These are phyloP conservation scores for Apodemia duryi DNA, from an alignment of 2,888 invertebrate species.

Conservation along the genomic window DNA sequence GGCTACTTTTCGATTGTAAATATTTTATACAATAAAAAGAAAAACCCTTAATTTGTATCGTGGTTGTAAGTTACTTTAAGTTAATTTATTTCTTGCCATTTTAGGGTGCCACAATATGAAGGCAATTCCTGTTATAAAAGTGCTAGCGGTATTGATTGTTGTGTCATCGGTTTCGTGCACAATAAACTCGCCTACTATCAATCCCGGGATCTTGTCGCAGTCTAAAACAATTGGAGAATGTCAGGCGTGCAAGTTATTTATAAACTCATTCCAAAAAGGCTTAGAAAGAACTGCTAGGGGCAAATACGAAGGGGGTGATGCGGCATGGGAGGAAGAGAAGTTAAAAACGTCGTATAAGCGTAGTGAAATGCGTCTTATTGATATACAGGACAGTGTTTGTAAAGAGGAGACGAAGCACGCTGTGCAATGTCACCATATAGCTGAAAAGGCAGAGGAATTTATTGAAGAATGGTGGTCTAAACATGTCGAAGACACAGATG, in stretches of 20 bases:
- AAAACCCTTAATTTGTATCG: neutral
- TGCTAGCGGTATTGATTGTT: conserved; percentile 24
- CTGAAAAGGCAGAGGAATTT: conserved; percentile 89
- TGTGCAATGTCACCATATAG: conserved; percentile 89
- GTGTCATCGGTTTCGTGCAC: conserved; percentile 41
- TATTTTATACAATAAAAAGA: neutral
- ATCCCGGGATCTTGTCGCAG: conserved; percentile 48
- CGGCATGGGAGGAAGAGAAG: conserved; percentile 95
- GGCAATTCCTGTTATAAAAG: conserved; percentile 28
- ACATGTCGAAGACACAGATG: conserved; percentile 60
- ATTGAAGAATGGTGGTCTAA: conserved; percentile 94
- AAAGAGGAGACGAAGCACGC: conserved; percentile 85
- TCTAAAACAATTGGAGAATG: conserved; percentile 84
- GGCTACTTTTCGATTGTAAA: neutral
- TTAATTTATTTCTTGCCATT: conserved; percentile 31
- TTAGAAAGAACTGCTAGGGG: conserved; percentile 90
- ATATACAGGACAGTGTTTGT: conserved; percentile 94
- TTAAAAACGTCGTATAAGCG: conserved; percentile 88
- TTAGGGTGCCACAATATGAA: conserved; percentile 44
- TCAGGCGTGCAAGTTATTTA: conserved; percentile 86
- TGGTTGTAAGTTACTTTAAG: neutral
- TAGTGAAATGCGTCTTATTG: conserved; percentile 93
- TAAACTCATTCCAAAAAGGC: conserved; percentile 89
- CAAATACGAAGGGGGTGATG: conserved; percentile 95
- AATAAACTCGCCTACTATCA: conserved; percentile 45